phyloP scores from a whole-genome alignment of 1,140 invertebrate genomes.

The Zophobas morio region DNA sequence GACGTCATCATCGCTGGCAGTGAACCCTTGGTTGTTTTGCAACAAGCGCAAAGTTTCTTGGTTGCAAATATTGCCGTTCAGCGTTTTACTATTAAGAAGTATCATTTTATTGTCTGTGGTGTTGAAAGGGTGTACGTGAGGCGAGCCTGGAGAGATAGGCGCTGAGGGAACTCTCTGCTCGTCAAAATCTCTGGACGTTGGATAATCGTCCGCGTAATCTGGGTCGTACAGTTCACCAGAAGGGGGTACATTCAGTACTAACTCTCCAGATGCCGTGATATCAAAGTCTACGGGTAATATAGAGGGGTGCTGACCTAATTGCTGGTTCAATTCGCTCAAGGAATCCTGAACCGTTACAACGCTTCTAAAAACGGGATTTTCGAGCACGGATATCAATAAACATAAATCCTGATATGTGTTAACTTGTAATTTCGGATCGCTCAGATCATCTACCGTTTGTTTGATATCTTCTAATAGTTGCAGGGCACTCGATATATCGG shows the following conservation, averaged over 20 bases:
- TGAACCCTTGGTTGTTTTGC: slow-evolving; percentile 83
- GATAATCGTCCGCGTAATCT: slow-evolving; percentile 64
- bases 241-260: slow-evolving; percentile 74
- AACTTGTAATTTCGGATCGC: slow-evolving; percentile 80
- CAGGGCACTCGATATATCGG: slow-evolving; percentile 81
- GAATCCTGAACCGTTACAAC: slow-evolving; percentile 95
- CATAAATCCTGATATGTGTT: slow-evolving; percentile 88
- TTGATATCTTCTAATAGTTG: slow-evolving; percentile 86
- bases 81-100: slow-evolving; percentile 88
- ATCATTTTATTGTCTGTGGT: slow-evolving; percentile 86
- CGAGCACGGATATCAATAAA: slow-evolving; percentile 88
- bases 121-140: slow-evolving; percentile 75
- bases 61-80: slow-evolving; percentile 89
- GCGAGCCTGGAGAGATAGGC: slow-evolving; percentile 72
- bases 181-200: slow-evolving; percentile 67
- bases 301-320: slow-evolving; percentile 90
- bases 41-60: slow-evolving; percentile 86
- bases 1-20: slow-evolving; percentile 68
- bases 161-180: slow-evolving; percentile 74
- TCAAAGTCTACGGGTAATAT: slow-evolving; percentile 94
- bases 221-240: slow-evolving; percentile 69
- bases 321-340: slow-evolving; percentile 83
- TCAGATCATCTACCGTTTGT: slow-evolving; percentile 79
- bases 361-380: slow-evolving; percentile 93
- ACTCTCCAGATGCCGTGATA: slow-evolving; percentile 81